Percentiles rank a stretch among this genome's conserved stretches.
Evolutionary conservation across 2,888 invertebrate species (phyloP).

Genomic region (Blastobasis lacticolella): DNA sequence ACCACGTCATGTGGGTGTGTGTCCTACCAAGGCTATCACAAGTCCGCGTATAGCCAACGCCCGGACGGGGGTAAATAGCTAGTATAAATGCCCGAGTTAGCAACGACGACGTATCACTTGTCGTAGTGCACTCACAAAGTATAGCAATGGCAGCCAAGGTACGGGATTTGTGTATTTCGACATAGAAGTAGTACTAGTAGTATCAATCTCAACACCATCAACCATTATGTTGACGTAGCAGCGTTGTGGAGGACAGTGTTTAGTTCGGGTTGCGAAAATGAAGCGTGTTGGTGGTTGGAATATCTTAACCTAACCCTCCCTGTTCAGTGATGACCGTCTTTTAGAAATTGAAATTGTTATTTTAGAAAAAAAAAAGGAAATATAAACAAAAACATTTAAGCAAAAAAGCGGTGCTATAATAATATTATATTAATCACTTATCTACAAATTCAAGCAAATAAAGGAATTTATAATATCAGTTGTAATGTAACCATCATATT

Average conservation of each 20-base stretch:
- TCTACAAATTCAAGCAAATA: too few relatives aligned
- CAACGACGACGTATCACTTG: conserved; percentile 57
- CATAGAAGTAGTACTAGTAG: not conserved
- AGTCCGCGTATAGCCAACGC: too few relatives aligned
- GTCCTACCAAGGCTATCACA: too few relatives aligned
- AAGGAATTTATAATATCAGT: too few relatives aligned
- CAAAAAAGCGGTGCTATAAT: too few relatives aligned
- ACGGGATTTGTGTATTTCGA: conserved; percentile 14
- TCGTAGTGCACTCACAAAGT: conserved; percentile 54
- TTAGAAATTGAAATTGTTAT: not conserved
- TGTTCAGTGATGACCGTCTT: not conserved
- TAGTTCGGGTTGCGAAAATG: not conserved
- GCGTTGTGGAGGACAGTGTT: not conserved
- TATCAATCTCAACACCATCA: not conserved
- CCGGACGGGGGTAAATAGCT: conserved; percentile 47
- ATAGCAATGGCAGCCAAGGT: conserved; percentile 70
- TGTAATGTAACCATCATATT: too few relatives aligned
- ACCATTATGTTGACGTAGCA: not conserved
- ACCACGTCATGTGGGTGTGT: too few relatives aligned
- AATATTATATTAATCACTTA: too few relatives aligned
- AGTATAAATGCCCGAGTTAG: conserved; percentile 58
- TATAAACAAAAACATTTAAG: too few relatives aligned
- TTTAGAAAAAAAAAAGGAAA: too few relatives aligned
- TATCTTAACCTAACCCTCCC: not conserved
- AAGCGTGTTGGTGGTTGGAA: not conserved